Evolutionary conservation across 2,113 vertebrate genomes (phyloP).

Genomic region (Gymnorhina tibicen): DNA sequence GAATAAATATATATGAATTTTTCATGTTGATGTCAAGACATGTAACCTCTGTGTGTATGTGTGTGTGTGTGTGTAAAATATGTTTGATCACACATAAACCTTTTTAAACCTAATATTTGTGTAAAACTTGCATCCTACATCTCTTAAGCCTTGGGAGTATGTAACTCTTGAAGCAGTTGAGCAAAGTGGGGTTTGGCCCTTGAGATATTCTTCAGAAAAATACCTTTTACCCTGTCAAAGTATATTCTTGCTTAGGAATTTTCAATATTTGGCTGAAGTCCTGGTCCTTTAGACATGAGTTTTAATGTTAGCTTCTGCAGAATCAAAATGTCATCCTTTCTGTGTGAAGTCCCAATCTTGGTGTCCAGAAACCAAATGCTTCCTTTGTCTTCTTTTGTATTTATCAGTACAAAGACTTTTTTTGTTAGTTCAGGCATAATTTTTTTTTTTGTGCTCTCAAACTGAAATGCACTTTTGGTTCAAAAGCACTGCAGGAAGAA

Average conservation of each 20-base stretch:
- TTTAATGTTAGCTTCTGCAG: not conserved
- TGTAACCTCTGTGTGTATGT: not conserved
- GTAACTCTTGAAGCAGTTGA: not conserved
- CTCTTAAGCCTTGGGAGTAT: not conserved
- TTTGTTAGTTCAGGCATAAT: not conserved
- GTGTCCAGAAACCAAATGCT: not conserved
- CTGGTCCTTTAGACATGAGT: not conserved
- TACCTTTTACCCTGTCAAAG: not conserved
- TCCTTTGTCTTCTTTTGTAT: not conserved
- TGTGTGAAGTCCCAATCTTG: not conserved
- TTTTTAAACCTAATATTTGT: not conserved
- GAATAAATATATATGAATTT: not conserved
- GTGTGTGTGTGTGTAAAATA: not conserved
- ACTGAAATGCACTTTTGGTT: not conserved
- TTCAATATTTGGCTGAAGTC: not conserved
- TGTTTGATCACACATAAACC: not conserved
- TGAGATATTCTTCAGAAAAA: not conserved
- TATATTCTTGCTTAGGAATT: not conserved
- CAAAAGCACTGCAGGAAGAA: conserved; percentile 41
- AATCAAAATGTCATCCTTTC: not conserved
- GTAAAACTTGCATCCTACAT: not conserved
- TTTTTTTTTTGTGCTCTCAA: not conserved
- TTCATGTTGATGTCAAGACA: not conserved
- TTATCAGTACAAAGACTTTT: not conserved
- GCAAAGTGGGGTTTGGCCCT: not conserved